A percentile compares a stretch with the other conserved stretches of the same genome.
phyloP scores from a whole-genome alignment of 2,888 invertebrate species.

The Drosophila tanythrix region DNA sequence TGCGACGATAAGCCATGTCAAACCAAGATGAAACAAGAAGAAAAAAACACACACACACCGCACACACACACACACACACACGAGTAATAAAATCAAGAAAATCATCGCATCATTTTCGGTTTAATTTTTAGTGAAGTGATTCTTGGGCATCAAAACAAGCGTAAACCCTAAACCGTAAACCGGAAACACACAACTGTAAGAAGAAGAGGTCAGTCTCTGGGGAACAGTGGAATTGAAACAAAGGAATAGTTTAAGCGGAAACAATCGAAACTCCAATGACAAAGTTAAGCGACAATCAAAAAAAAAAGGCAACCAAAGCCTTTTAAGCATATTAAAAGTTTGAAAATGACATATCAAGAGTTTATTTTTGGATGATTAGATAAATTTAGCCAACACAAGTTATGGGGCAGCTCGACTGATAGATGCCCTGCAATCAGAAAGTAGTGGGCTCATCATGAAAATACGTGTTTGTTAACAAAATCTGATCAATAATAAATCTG shows the following conservation, averaged over 20 bases:
- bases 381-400: no score
- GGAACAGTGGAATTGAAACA: slow-evolving; percentile 13
- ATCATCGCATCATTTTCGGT: not conserved
- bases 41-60: not conserved
- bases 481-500: not conserved
- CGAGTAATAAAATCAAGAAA: slow-evolving; percentile 4
- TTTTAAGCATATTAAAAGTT: not conserved
- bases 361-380: not conserved
- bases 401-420: not conserved
- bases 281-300: not conserved
- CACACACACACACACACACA: not conserved
- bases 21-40: not conserved
- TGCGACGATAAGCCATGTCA: slow-evolving; percentile 38
- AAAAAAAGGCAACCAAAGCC: not conserved
- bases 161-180: not conserved
- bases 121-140: slow-evolving; percentile 20
- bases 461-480: not conserved
- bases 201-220: not conserved
- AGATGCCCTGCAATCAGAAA: not conserved
- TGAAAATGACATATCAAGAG: not conserved
- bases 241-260: not conserved
- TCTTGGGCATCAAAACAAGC: not conserved
- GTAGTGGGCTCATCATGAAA: not conserved
- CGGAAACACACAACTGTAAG: not conserved
- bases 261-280: no score